These are phyloP conservation scores for Aphrocallistes beatrix DNA, from an alignment of 37 sponge, comb jelly and placozoan species.

Conservation along the genomic window DNA sequence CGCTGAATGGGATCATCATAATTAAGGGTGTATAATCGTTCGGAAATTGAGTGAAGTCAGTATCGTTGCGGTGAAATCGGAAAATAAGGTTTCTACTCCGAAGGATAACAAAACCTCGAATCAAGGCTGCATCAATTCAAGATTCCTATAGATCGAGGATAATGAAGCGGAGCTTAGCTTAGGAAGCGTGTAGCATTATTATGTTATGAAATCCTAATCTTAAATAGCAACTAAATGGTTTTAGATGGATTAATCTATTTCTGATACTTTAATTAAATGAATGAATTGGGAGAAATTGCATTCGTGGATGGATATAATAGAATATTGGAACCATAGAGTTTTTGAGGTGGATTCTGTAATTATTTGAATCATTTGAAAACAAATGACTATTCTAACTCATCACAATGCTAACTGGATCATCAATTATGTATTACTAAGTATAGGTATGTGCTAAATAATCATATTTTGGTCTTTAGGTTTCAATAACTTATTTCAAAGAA, in stretches of 20 bases:
- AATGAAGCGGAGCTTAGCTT: slow-evolving; percentile 3
- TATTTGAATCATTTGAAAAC: too few species aligned
- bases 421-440: too few species aligned
- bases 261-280: not conserved
- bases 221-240: not conserved
- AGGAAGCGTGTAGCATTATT: not conserved
- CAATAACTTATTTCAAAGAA: too few species aligned
- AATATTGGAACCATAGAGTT: not conserved
- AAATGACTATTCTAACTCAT: too few species aligned
- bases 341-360: not conserved
- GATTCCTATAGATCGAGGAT: not conserved
- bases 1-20: too few species aligned
- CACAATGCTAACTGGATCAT: too few species aligned
- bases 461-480: too few species aligned
- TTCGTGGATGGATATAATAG: not conserved
- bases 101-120: not conserved
- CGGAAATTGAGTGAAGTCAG: too few species aligned
- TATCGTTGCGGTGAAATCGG: too few species aligned
- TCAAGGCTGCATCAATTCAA: not conserved
- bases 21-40: too few species aligned
- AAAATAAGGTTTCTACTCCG: too few species aligned
- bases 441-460: too few species aligned
- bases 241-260: not conserved
- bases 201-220: not conserved
- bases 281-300: not conserved